Conservation (phyloP, 2,888 invertebrate genomes). For the Pegoplata infirma region DNA sequence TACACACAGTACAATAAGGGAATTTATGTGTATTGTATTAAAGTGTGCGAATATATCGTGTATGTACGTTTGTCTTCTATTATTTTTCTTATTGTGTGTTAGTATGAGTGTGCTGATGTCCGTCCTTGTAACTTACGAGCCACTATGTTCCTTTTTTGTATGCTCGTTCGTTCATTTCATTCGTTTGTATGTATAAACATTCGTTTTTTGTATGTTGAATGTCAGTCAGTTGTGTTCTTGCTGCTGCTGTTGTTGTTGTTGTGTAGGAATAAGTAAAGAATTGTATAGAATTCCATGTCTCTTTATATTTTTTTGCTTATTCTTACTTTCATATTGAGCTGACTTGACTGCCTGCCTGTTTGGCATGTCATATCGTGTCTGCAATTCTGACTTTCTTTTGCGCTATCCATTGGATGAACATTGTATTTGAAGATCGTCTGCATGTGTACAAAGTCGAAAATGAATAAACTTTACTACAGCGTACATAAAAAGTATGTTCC, state of each 20-base stretch:
- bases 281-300: slow-evolving; percentile 46
- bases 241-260: slow-evolving; percentile 7
- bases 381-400: slow-evolving; percentile 31
- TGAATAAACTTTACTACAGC: not conserved
- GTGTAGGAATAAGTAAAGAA: slow-evolving; percentile 38
- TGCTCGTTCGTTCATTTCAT: not conserved
- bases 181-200: not conserved
- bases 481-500: not conserved
- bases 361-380: not conserved
- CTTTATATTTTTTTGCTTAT: slow-evolving; percentile 15
- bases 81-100: slow-evolving; percentile 5
- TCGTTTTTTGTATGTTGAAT: slow-evolving; percentile 24
- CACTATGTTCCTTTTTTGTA: slow-evolving; percentile 18
- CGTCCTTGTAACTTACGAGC: slow-evolving; percentile 37
- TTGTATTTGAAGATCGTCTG: not conserved
- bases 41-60: slow-evolving; percentile 25
- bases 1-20: slow-evolving; percentile 15
- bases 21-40: slow-evolving; percentile 42
- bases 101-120: slow-evolving; percentile 14
- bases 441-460: not conserved
- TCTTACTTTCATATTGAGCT: slow-evolving; percentile 33
- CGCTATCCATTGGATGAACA: slow-evolving; percentile 6
- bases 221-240: slow-evolving; percentile 34
- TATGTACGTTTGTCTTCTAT: slow-evolving; percentile 18
- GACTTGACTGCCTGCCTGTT: slow-evolving; percentile 14